Base-by-base conservation (phyloP, 2,113 vertebrate species). In the Nematolebias whitei region DNA sequence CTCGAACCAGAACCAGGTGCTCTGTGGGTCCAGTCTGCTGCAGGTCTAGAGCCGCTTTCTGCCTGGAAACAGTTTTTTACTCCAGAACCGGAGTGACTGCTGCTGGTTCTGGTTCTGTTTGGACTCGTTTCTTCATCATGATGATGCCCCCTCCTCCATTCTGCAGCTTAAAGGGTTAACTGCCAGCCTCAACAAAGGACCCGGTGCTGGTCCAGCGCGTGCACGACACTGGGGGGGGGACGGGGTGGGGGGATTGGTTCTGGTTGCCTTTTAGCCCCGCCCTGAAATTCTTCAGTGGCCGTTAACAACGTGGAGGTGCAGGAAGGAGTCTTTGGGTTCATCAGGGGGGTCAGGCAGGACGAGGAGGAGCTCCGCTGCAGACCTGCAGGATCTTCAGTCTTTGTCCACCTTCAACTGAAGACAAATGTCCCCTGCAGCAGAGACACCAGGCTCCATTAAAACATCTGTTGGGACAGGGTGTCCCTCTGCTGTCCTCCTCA, bases 291-390 rank as follows among this genome's bases (percentile, higher is more conserved):
- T 85, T 87, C 68, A 83, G n/a, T n/a, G 78, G 75, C 78, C 76
- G 85, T 78, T 85, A 87, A 82, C 84, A 85, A 81, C 66, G 72
- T 83, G 57, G n/a, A 51, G 15, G 68, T 71, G 72, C 16, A 68
- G 78, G 76, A 89, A 68, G 78, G 76, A 89, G 89, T 89, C 71
- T 75, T 77, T 60, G 87, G 73, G 87, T 91, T 90, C 88, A 89
- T 61, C n/a, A 15, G 61, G 14, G 57, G n/a, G n/a, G n/a, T n/a
- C n/a, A n/a, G n/a, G n/a, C n/a, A n/a, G n/a, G n/a, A n/a, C n/a
- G n/a, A n/a, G n/a, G n/a, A n/a, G n/a, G 26, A 29, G 26, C 3
- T 7, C 35, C 32, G 32, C 52, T 66, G 68, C 10, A 20, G 38
- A 63, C 59, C 64, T 64, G 61, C 66, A 24, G 52, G 12, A 60